A percentile compares a stretch with the other conserved stretches of the same genome.
phyloP scores from a whole-genome alignment of 2,113 vertebrate species.

The Circaetus cinerascens region DNA sequence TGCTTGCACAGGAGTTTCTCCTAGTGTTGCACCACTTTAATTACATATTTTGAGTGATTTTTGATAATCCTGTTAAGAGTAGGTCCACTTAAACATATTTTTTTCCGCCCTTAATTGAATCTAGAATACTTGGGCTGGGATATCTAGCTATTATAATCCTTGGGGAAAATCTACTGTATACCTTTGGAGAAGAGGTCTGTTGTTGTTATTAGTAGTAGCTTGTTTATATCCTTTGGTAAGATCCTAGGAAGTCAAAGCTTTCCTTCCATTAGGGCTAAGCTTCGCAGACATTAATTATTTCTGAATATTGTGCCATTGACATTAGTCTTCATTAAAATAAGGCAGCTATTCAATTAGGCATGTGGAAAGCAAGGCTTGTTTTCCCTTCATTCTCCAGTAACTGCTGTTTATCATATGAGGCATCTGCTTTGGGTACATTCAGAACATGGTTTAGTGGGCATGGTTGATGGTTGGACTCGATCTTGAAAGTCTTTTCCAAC shows the following conservation, averaged over 20 bases:
- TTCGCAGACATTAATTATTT: not conserved
- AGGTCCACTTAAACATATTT: not conserved
- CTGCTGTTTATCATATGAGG: not conserved
- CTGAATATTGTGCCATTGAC: not conserved
- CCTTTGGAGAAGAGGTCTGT: not conserved
- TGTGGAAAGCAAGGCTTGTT: not conserved
- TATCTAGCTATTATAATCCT: not conserved
- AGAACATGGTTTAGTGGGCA: too few species aligned
- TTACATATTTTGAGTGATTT: not conserved
- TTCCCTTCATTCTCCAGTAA: not conserved
- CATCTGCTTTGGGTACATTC: not conserved
- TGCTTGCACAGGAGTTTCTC: not conserved
- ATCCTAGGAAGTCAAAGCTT: not conserved
- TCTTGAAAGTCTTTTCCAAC: too few species aligned
- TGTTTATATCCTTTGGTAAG: not conserved
- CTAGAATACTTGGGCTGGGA: not conserved
- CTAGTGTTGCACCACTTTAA: not conserved
- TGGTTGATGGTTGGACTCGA: too few species aligned
- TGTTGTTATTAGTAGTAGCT: not conserved
- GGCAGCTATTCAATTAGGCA: not conserved
- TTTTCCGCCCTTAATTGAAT: not conserved
- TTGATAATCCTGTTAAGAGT: not conserved
- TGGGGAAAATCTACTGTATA: not conserved
- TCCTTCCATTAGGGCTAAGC: not conserved
- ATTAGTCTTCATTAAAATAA: not conserved